Conservation (phyloP, 2,113 vertebrate genomes). For the Argyrosomus japonicus region DNA sequence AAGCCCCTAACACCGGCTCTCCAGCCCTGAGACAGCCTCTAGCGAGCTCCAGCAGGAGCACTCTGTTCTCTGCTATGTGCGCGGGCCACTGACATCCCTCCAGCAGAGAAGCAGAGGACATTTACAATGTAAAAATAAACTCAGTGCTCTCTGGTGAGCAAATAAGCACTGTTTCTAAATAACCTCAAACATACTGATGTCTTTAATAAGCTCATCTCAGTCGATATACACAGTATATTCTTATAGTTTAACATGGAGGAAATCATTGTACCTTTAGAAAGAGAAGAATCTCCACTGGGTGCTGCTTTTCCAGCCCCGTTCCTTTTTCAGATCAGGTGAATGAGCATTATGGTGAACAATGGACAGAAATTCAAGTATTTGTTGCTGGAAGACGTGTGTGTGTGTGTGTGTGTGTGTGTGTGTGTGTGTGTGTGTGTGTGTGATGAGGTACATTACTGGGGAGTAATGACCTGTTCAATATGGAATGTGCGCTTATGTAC, state of each 20-base stretch:
- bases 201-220: neutral
- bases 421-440: neutral
- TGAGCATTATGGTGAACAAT: neutral
- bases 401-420: neutral
- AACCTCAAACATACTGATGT: neutral
- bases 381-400: neutral
- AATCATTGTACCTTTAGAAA: neutral
- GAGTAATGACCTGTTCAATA: constrained; percentile 24
- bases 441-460: neutral
- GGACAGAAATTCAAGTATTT: neutral
- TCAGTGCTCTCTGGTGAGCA: neutral
- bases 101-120: neutral
- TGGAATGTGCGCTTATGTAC: constrained; percentile 21
- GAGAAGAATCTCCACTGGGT: neutral
- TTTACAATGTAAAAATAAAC: neutral
- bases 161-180: neutral
- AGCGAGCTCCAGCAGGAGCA: too few species aligned
- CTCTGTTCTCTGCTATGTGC: too few species aligned
- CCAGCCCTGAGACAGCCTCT: too few species aligned
- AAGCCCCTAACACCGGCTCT: too few species aligned
- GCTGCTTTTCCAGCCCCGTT: neutral
- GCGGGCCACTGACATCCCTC: too few species aligned
- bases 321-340: constrained; percentile 6
- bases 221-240: neutral
- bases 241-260: neutral